Evolutionary conservation across 2,797 vertebrate genomes (phyloP).

Genomic region (Dendrocincla fuliginosa): DNA sequence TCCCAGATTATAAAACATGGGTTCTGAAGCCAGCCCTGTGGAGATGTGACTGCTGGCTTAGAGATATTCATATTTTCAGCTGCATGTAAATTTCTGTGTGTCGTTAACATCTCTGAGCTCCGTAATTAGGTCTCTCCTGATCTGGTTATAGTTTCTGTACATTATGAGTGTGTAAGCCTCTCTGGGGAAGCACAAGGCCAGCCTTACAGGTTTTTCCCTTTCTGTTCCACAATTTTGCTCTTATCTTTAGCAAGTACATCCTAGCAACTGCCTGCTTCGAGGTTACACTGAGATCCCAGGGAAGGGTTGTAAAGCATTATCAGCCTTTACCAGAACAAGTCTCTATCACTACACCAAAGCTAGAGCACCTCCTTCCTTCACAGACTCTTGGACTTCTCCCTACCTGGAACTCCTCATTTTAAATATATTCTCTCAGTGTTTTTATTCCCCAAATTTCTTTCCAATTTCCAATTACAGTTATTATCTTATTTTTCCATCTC

Average conservation of each 20-base stretch:
- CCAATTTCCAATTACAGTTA: not conserved
- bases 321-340: not conserved
- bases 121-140: conserved; percentile 82
- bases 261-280: conserved; percentile 29
- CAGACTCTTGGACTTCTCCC: not conserved
- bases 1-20: conserved; percentile 62
- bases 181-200: conserved; percentile 58
- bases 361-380: not conserved
- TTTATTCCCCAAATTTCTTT: not conserved
- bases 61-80: conserved; percentile 79
- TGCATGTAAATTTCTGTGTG: conserved; percentile 80
- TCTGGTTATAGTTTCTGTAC: conserved; percentile 74
- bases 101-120: conserved; percentile 81
- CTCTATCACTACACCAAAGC: not conserved
- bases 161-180: conserved; percentile 51
- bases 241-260: conserved; percentile 34
- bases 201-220: conserved; percentile 50
- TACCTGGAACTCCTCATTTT: not conserved
- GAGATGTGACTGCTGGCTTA: conserved; percentile 69
- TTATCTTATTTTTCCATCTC: not conserved
- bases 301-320: conserved; percentile 14
- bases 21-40: conserved; percentile 74
- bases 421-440: not conserved
- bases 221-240: not conserved
- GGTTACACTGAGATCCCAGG: conserved; percentile 9